Base-by-base conservation (phyloP, 2,888 invertebrate species). In the Isotomurus palustris region DNA sequence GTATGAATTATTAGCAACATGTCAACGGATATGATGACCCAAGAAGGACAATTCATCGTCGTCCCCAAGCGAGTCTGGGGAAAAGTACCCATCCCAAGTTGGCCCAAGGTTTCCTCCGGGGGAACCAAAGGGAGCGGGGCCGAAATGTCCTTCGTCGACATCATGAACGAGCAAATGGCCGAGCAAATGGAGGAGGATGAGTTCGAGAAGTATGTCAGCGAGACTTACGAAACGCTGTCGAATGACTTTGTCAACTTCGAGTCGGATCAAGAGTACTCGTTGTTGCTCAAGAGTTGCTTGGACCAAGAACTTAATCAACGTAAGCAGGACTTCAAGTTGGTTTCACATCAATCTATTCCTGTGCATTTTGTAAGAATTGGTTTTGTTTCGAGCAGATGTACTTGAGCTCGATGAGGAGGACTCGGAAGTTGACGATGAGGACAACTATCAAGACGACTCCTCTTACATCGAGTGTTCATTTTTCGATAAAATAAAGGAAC, bases 161-260 rank as follows among this genome's bases (percentile, higher is more conserved):
- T 49, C 17, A 49, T 49, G 49, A 35, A 32, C 49, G 49, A 49
- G 32, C 49, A 49, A 49, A 17, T 49, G 5, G 21, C 17, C 6
- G 49, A 49, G 49, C 32, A 35, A 27, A 17, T 49, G 32, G 49
- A 49, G 25, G 60, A 60, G 22, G 44, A 54, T 50, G 57, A 53
- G 25, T 60, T 60, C 35, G 60, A 60, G 4, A 57, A 60, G 50
- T 60, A 60, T 35, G 45, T 60, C 32, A 25, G 53, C 36, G 40
- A 56, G 21, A 53, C 53, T 6, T 60, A 53, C 41, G 60, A 56
- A 44, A 60, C 41, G 4, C 52, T 60, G 51, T 47, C 47, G 5
- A 47, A 47, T 24, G 47, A 47, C 29, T 47, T 47, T 28, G 47
- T 47, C 28, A 47, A 47, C 29, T 29, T 47, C 28, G 29, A 47